These are phyloP conservation scores for Cyphomyrus plagiostoma DNA, from an alignment of 2,113 vertebrate species.

Conservation along the genomic window DNA sequence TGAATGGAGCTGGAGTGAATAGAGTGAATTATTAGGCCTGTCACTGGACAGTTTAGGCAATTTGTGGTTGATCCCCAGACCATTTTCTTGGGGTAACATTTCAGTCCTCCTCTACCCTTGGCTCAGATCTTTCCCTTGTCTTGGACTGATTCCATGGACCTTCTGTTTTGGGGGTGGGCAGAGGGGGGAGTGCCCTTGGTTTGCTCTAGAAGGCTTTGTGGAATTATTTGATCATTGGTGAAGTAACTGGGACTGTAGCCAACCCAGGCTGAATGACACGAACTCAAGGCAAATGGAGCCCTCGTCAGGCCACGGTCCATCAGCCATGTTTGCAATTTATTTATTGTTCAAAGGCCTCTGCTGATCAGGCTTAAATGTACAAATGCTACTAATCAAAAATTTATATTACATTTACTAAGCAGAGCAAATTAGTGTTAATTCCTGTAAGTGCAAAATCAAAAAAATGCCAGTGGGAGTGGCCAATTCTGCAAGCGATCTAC, in stretches of 20 bases:
- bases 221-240: neutral
- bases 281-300: neutral
- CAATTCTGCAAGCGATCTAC: neutral
- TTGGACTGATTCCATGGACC: neutral
- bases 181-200: neutral
- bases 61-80: neutral
- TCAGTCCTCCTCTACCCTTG: neutral
- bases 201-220: neutral
- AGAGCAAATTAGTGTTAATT: neutral
- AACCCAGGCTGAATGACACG: neutral
- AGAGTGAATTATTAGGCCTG: neutral
- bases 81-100: neutral
- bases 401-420: neutral
- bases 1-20: neutral
- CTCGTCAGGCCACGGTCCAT: neutral
- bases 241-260: neutral
- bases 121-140: neutral
- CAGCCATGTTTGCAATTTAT: neutral
- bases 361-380: neutral
- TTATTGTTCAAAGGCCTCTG: neutral
- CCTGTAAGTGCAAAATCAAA: neutral
- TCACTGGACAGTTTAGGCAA: neutral
- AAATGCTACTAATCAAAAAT: neutral
- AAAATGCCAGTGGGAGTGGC: neutral
- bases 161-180: neutral